Base-by-base conservation (phyloP, 2,888 invertebrate species). In the Gerris lacustris region DNA sequence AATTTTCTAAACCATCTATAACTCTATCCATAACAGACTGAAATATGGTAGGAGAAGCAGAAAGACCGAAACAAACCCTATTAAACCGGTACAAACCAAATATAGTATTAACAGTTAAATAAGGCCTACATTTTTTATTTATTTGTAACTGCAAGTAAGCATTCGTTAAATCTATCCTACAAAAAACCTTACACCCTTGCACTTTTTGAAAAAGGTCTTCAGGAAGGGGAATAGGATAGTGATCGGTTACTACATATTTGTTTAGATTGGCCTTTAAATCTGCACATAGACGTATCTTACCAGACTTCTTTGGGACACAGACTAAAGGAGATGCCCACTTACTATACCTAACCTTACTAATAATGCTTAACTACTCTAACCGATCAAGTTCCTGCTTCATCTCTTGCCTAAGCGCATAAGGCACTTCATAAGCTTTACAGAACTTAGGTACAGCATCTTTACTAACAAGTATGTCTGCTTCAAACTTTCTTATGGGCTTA, bases 201-300 rank as follows among this genome's bases (percentile, higher is more conserved):
- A 79, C 69, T 9, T 73, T 72, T 6, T 76, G 74, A 73, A 78
- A 77, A 67, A 79, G 75, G 64, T 78, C 77, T 44, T 78, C 77
- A n/a, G 76, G 73, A 68, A 72, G 70, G 0, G 78, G 78, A 70
- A 79, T 75, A 7, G 77, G 77, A 68, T 77, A 78, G 55, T 77
- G 76, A 31, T 78, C 76, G 17, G 73, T 73, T 64, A 77, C 73
- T 44, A 77, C 62, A 7, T 69, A 70, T 11, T 47, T 68, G 69
- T 79, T 78, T 31, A 76, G 9, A 0, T 78, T 77, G 63, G 71
- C 73, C 70, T 78, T 78, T 63, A 76, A 78, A 75, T 80, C 77
- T 0, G 77, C 76, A 73, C 78, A 79, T 17, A 79, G 74, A 68
- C 79, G 63, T 9, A 78, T 73, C 5, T 73, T 69, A 17, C 72